Percentiles rank a stretch among this genome's conserved stretches.
Conservation (phyloP, 2,113 vertebrate species). For the Lagopus muta region DNA sequence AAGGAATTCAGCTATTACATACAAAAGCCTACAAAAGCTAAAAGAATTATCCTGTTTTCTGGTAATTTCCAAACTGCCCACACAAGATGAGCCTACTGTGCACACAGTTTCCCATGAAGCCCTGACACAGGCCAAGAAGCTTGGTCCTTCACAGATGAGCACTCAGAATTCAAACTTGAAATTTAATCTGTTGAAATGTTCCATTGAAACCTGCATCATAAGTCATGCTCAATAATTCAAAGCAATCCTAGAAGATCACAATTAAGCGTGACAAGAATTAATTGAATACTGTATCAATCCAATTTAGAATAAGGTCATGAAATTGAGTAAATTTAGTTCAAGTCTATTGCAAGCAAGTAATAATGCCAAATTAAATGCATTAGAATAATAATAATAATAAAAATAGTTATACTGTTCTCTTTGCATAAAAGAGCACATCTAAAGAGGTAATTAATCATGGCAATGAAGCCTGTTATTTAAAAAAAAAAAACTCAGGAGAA, state of each 20-base stretch:
- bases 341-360: background rate
- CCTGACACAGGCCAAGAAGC: background rate
- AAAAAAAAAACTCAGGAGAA: background rate
- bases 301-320: background rate
- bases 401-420: background rate
- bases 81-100: background rate
- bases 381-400: background rate
- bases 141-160: background rate
- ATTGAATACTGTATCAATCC: background rate
- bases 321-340: background rate
- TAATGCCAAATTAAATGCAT: background rate
- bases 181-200: background rate
- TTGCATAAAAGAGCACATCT: background rate
- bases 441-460: background rate
- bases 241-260: background rate
- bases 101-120: background rate
- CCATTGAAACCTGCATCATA: background rate
- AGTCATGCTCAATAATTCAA: background rate
- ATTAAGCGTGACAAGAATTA: background rate
- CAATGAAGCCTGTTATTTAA: conserved; percentile 1
- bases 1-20: background rate
- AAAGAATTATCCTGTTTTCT: background rate
- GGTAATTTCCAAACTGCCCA: background rate
- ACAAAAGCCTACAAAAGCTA: background rate
- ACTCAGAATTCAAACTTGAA: background rate